Evolutionary conservation across 2,113 vertebrate species (phyloP), one percentile per base, ranked within the genome.

Genomic region (Otis tarda): DNA sequence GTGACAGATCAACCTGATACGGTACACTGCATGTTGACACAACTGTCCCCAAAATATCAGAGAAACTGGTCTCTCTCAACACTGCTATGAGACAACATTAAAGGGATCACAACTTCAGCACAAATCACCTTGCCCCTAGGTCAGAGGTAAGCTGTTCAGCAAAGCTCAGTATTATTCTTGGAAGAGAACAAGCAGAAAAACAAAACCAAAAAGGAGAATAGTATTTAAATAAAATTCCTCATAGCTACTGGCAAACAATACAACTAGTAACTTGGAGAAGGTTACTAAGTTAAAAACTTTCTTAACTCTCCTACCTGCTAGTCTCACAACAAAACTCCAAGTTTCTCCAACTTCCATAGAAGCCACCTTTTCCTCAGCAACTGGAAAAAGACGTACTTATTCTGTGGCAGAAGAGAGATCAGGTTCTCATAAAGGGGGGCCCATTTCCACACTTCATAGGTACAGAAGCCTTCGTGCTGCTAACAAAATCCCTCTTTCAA

Each of bases 241-340:
- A 43, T 3, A 64, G 56, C 16, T 69, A 28, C 3, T 28, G 14
- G 18, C 35, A 86, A 92, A 73, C 28, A 55, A 65, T 8, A 69
- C 0, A 83, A 33, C 16, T 53, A 73, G 9, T 19, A 75, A 60
- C 8, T 71, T 79, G 0, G 1, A 71, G 61, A 59, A 68, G 7
- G 28, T 47, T 63, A 74, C 10, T 2, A 53, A 67, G 35, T 35
- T 49, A 39, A 91, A 92, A 67, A 18, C 56, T 57, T 65, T 52
- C 56, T 75, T 55, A 55, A 33, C 12, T 47, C 37, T 35, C 45
- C n/a, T 7, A 19, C 22, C 47, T 70, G 39, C 30, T 31, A 9
- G 52, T 33, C 79, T 89, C 39, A 83, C 17, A 73, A 82, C 81
- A 55, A 67, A 83, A 61, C 13, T 43, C 24, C 12, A 57, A 83